Conservation (phyloP, 2,888 invertebrate species). For the Drosophila paranaensis region DNA sequence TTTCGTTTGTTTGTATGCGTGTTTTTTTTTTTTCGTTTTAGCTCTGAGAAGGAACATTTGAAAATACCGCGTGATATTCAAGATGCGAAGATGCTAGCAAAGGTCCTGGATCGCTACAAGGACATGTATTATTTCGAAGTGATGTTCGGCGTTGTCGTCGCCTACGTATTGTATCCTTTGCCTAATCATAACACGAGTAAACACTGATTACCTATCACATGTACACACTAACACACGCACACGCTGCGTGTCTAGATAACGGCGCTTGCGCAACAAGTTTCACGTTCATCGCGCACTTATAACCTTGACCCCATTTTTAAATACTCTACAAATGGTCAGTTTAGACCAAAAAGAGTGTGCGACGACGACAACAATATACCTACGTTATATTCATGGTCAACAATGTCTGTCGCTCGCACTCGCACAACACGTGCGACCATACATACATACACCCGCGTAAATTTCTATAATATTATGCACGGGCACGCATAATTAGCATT, state of each 20-base stretch:
- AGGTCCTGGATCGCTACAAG: conserved; percentile 95
- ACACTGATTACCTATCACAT: neutral
- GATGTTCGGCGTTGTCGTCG: conserved; percentile 93
- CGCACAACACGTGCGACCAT: conserved; percentile 8
- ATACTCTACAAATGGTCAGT: conserved; percentile 35
- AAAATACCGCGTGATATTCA: conserved; percentile 97
- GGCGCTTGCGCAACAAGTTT: conserved; percentile 12
- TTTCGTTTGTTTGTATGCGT: neutral
- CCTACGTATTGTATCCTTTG: conserved; percentile 99
- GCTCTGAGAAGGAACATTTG: conserved; percentile 93
- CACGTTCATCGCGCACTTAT: conserved; percentile 9
- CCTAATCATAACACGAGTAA: conserved; percentile 53
- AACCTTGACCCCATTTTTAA: conserved; percentile 72
- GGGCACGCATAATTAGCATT: conserved; percentile 58
- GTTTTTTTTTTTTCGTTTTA: conserved; percentile 79
- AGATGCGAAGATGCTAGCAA: conserved; percentile 97
- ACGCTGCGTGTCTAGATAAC: conserved; percentile 26
- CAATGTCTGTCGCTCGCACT: conserved; percentile 3
- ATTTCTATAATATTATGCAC: conserved; percentile 41
- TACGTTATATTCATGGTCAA: conserved; percentile 40
- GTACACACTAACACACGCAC: neutral
- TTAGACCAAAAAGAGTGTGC: conserved; percentile 28
- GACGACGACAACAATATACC: neutral
- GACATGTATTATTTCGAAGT: conserved; percentile 97
- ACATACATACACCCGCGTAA: conserved; percentile 14